Evolutionary conservation across 2,113 vertebrate species (phyloP).

Genomic region (Datnioides undecimradiatus): DNA sequence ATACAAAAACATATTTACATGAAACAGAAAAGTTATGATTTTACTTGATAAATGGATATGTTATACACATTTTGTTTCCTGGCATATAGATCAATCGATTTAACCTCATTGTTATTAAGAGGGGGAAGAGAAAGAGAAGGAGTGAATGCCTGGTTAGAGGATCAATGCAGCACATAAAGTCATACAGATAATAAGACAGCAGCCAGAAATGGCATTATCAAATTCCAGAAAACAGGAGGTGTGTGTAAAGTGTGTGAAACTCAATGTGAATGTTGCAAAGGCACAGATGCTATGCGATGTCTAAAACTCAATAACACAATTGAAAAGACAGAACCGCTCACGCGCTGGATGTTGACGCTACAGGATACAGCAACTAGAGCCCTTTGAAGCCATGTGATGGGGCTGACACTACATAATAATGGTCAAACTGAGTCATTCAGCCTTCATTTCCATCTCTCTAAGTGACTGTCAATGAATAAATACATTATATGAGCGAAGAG

Average conservation of each 20-base stretch:
- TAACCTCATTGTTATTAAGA: background rate
- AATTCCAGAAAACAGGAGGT: background rate
- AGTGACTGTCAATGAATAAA: background rate
- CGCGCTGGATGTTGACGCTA: background rate
- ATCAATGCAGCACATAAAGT: constrained; percentile 2
- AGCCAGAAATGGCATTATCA: background rate
- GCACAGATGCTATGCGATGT: background rate
- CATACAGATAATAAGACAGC: background rate
- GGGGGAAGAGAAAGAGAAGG: background rate
- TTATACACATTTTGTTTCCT: background rate
- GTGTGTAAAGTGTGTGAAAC: background rate
- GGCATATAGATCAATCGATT: background rate
- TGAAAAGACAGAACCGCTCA: background rate
- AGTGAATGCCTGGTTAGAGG: background rate
- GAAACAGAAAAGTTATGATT: background rate
- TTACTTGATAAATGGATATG: background rate
- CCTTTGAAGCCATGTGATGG: background rate
- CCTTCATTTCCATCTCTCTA: background rate
- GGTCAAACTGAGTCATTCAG: background rate
- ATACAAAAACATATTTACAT: background rate
- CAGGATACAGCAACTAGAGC: background rate
- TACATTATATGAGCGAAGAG: background rate
- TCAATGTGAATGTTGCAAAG: background rate
- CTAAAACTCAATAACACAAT: background rate
- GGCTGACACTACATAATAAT: background rate